A percentile compares a stretch with the other conserved stretches of the same genome.
Conservation (phyloP, 2,113 vertebrate species). For the Periophthalmus modestus region DNA sequence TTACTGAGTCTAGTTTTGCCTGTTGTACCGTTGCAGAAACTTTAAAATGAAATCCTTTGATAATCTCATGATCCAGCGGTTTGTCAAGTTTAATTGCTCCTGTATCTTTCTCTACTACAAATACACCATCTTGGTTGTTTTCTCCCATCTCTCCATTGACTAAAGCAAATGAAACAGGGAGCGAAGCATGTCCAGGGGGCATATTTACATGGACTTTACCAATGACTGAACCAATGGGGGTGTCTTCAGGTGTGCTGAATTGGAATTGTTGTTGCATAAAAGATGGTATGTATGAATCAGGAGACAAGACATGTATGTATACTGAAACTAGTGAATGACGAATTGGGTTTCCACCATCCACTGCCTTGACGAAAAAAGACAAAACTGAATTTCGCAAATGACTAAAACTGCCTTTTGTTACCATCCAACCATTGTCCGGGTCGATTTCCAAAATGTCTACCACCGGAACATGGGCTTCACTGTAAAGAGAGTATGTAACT, state of each 20-base stretch:
- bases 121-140: slow-evolving; percentile 87
- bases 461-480: slow-evolving; percentile 87
- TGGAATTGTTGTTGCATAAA: slow-evolving; percentile 92
- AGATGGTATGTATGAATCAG: slow-evolving; percentile 83
- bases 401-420: slow-evolving; percentile 91
- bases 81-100: slow-evolving; percentile 92
- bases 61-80: slow-evolving; percentile 86
- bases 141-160: slow-evolving; percentile 85
- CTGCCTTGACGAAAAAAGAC: slow-evolving; percentile 97
- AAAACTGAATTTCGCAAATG: slow-evolving; percentile 88
- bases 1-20: slow-evolving; percentile 85
- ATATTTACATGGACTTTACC: slow-evolving; percentile 81
- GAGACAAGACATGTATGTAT: slow-evolving; percentile 90
- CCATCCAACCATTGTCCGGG: slow-evolving; percentile 97
- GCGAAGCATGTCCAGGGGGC: slow-evolving; percentile 71
- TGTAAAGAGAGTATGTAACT: slow-evolving; percentile 93
- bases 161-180: slow-evolving; percentile 75
- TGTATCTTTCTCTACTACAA: slow-evolving; percentile 88
- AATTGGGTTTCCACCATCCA: slow-evolving; percentile 88
- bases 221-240: slow-evolving; percentile 84
- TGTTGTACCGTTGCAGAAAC: slow-evolving; percentile 84
- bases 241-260: slow-evolving; percentile 87
- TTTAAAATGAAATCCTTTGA: slow-evolving; percentile 86
- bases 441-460: slow-evolving; percentile 93
- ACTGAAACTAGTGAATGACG: slow-evolving; percentile 91